These are phyloP conservation scores for Hucho hucho DNA, from an alignment of 2,113 vertebrate species.

Conservation along the genomic window DNA sequence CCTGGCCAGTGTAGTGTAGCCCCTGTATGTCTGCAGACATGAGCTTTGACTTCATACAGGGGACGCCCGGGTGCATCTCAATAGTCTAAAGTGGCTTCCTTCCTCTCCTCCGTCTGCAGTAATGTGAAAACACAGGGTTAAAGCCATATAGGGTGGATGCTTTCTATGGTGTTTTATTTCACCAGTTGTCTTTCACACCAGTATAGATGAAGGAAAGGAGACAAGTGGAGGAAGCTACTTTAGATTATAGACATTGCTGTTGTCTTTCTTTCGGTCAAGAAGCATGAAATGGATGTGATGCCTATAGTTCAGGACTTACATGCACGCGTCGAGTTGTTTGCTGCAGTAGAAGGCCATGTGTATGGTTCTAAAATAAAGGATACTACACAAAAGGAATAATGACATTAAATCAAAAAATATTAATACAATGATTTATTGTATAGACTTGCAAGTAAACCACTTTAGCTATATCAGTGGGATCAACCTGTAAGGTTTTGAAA, in stretches of 20 bases:
- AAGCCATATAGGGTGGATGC: slow-evolving; percentile 51
- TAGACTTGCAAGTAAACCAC: slow-evolving; percentile 79
- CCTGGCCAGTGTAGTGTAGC: slow-evolving; percentile 34
- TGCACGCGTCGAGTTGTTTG: slow-evolving; percentile 78
- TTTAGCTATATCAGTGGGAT: slow-evolving; percentile 77
- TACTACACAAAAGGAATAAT: slow-evolving; percentile 73
- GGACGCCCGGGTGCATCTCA: neutral
- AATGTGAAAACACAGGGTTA: slow-evolving; percentile 39
- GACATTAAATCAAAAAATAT: slow-evolving; percentile 50
- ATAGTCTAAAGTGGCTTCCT: slow-evolving; percentile 7
- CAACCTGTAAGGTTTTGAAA: slow-evolving; percentile 70
- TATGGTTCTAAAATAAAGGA: slow-evolving; percentile 63
- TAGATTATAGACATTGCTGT: slow-evolving; percentile 5
- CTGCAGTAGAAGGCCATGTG: slow-evolving; percentile 76
- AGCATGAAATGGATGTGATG: slow-evolving; percentile 78
- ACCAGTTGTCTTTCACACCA: slow-evolving; percentile 23
- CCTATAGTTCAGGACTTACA: slow-evolving; percentile 66
- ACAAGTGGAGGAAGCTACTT: slow-evolving; percentile 18
- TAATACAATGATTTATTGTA: slow-evolving; percentile 65
- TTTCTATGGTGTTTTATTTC: slow-evolving; percentile 40
- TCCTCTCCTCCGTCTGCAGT: slow-evolving; percentile 30
- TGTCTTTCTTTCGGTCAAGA: slow-evolving; percentile 50
- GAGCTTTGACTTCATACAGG: slow-evolving; percentile 21
- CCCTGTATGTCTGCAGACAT: slow-evolving; percentile 32
- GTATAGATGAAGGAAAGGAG: slow-evolving; percentile 24